phyloP scores from a whole-genome alignment of 2,888 invertebrate genomes.

The Noctua comes region DNA sequence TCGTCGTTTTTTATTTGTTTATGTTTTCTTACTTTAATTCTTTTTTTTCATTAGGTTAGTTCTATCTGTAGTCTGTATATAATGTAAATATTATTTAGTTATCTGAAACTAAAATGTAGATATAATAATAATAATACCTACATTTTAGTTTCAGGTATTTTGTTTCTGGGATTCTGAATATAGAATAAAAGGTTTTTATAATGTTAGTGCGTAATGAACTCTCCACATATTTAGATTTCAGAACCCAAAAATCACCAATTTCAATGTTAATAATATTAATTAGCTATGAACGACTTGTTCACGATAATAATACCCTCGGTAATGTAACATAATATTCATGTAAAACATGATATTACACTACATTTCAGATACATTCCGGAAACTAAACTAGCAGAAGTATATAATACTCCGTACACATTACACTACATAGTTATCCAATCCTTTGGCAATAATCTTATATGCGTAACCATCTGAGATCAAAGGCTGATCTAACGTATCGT shows the following conservation, averaged over 20 bases:
- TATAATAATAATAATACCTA: too few relatives aligned
- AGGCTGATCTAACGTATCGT: slow-evolving; percentile 23
- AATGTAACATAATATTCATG: slow-evolving; percentile 1
- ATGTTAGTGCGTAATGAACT: neutral
- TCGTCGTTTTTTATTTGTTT: too few relatives aligned
- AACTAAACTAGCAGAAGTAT: slow-evolving; percentile 11
- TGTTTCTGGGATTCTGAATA: too few relatives aligned
- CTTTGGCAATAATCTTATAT: slow-evolving; percentile 39
- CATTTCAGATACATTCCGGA: neutral
- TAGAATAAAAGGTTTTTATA: too few relatives aligned
- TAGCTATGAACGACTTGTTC: neutral
- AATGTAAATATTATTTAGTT: too few relatives aligned
- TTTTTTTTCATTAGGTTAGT: too few relatives aligned
- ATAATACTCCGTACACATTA: slow-evolving; percentile 4
- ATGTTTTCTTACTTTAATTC: too few relatives aligned
- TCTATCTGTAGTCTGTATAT: too few relatives aligned
- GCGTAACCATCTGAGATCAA: slow-evolving; percentile 40
- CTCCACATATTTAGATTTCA: neutral
- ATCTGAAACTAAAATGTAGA: too few relatives aligned
- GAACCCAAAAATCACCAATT: neutral
- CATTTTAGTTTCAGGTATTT: too few relatives aligned
- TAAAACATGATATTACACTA: neutral
- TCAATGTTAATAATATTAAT: neutral
- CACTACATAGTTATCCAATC: slow-evolving; percentile 2
- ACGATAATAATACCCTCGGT: neutral